Evolutionary conservation across 1,140 invertebrate genomes (phyloP), one percentile per base, ranked within the genome.

Genomic region (Orius laevigatus): DNA sequence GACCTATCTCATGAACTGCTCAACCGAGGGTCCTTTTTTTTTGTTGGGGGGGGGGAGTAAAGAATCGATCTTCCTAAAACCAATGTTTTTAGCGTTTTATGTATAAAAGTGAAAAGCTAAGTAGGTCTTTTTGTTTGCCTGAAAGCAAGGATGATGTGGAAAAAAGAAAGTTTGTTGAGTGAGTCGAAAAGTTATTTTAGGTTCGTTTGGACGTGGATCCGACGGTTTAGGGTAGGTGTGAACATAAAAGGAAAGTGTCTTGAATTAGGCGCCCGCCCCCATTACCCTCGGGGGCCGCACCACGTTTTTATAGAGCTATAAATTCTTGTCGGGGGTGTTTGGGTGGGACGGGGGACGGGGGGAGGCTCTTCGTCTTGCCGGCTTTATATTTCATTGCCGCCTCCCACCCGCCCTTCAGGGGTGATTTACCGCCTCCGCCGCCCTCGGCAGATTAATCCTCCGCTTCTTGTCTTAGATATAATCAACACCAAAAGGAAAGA

Each of bases 221-320:
- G 8, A 25, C 25, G 25, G 25, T 25, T 25, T 25, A 25, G 25
- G 25, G 25, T 25, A 42, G 40, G 40, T 42, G 40, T 19, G 40
- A 42, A 42, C 40, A 42, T 42, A 42, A 42, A 42, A 42, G 40
- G 12, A 42, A 42, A 42, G 40, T 42, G 40, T 42, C 40, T 42
- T 42, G 40, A 42, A 42, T 42, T 42, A 42, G 40, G 40, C 40
- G 40, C 40, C 40, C 14, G 12, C 18, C 12, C 18, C 40, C 12
- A 16, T 18, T 18, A 25, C 25, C 25, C 25, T n/a, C 25, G 25
- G 25, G 25, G 25, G 12, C 40, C 18, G 12, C 40, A 18, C 40
- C 40, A 42, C 40, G 40, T 42, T 42, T 42, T 42, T 42, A 42
- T 42, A 42, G 40, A 42, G 40, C 40, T 42, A 42, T 42, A 42